Percentiles rank a stretch among this genome's conserved stretches.
phyloP scores from a whole-genome alignment of 2,797 vertebrate species.

The Squalus acanthias region DNA sequence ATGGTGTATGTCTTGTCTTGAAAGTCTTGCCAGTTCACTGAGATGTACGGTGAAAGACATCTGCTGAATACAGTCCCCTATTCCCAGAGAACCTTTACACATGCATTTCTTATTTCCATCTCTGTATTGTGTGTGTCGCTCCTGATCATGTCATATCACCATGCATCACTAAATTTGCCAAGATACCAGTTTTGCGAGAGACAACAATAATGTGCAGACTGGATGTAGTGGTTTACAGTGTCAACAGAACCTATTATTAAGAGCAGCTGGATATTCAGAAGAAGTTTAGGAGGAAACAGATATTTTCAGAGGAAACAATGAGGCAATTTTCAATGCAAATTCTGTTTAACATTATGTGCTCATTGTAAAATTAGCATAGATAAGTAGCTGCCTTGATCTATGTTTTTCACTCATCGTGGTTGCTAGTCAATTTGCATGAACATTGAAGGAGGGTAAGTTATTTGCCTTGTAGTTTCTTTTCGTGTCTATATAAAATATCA shows the following conservation, averaged over 20 bases:
- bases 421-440: background rate
- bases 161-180: constrained; percentile 29
- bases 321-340: background rate
- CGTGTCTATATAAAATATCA: background rate
- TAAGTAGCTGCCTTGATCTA: background rate
- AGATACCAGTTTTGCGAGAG: background rate
- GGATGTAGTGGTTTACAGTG: background rate
- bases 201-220: background rate
- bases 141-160: background rate
- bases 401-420: background rate
- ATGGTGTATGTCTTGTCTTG: constrained; percentile 8
- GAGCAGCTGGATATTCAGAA: constrained; percentile 13
- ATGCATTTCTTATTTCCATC: background rate
- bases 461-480: background rate
- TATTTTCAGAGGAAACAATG: constrained; percentile 17
- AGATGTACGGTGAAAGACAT: constrained; percentile 27
- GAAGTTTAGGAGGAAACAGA: background rate
- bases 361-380: background rate
- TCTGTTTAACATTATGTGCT: background rate
- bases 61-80: constrained; percentile 25
- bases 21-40: constrained; percentile 12
- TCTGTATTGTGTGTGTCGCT: background rate
- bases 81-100: constrained; percentile 23
- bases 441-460: background rate
- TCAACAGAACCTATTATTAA: background rate